Conservation (phyloP, 2,797 vertebrate species). For the Enteromius radiatus region DNA sequence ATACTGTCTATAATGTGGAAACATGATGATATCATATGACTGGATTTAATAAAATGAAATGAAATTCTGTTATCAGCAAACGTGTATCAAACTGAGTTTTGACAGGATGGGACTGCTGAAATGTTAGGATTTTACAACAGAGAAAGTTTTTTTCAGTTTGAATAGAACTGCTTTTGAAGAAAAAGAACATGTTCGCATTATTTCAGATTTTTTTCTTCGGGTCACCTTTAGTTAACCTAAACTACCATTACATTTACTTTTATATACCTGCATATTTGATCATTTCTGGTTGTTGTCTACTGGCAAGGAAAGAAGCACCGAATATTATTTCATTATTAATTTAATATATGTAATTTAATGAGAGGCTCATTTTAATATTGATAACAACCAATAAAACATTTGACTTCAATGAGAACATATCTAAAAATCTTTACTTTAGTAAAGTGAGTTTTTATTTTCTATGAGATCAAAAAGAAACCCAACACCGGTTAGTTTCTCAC, state of each 20-base stretch:
- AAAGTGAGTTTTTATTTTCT: not conserved
- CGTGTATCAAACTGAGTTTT: not conserved
- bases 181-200: conserved; percentile 54
- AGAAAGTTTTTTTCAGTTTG: conserved; percentile 30
- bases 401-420: not conserved
- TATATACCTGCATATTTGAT: not conserved
- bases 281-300: not conserved
- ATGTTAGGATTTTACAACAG: conserved; percentile 39
- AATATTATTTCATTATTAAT: not conserved
- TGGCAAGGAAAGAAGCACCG: not conserved
- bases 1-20: not conserved
- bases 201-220: conserved; percentile 47
- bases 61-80: not conserved
- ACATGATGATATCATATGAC: not conserved
- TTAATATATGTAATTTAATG: not conserved
- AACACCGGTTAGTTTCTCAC: not conserved
- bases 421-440: not conserved
- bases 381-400: not conserved
- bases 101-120: conserved; percentile 12
- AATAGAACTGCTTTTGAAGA: conserved; percentile 48
- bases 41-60: not conserved
- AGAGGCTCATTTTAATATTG: not conserved
- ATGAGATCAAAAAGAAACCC: not conserved
- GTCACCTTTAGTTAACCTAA: conserved; percentile 46
- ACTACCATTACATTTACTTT: not conserved